Base-by-base conservation (phyloP, 2,797 vertebrate species). In the Onychomys torridus region DNA sequence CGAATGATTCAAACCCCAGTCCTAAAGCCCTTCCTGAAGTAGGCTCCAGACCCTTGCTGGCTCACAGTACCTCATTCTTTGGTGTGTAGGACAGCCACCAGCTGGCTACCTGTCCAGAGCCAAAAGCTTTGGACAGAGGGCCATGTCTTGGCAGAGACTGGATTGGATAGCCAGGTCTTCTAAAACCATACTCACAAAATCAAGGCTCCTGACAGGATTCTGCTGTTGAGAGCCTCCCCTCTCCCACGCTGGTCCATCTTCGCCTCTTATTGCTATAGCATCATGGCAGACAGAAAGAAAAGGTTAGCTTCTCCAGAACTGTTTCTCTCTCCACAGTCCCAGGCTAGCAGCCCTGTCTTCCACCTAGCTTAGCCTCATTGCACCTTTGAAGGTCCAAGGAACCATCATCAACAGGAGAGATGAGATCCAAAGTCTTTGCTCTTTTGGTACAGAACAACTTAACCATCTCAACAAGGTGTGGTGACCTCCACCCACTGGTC, bases 361-460 rank as follows among this genome's bases (percentile, higher is more conserved):
- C n/a, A 59, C 19, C 34, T 73, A 63, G 43, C 83, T 95, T 57
- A 81, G 55, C 27, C 13, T 96, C 40, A 27, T 46, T n/a, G 55
- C 14, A 13, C 46, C 21, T 40, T 0, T 82, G 61, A 37, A 29
- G 17, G 11, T 57, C 55, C 81, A 29, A 87, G 40, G 46, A 34
- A 2, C 57, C 69, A 89, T 49, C 52, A 40, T 21, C 89, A 40
- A 34, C 67, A 59, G 88, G 67, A 49, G 13, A 91, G 21, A 34
- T 29, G 55, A 46, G 32, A 34, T 90, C 77, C 8, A 34, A 81
- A 77, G 43, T 73, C 49, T 14, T 96, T 91, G 29, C 69, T 37
- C 40, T 89, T 93, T 84, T 55, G 86, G 52, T 55, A 76, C 49
- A 91, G 94, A 49, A 40, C 87, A 61, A 37, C 63, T 85, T 89